These are phyloP conservation scores for Brachionus sp. DNA, from an alignment of 1,140 invertebrate species.

Conservation along the genomic window DNA sequence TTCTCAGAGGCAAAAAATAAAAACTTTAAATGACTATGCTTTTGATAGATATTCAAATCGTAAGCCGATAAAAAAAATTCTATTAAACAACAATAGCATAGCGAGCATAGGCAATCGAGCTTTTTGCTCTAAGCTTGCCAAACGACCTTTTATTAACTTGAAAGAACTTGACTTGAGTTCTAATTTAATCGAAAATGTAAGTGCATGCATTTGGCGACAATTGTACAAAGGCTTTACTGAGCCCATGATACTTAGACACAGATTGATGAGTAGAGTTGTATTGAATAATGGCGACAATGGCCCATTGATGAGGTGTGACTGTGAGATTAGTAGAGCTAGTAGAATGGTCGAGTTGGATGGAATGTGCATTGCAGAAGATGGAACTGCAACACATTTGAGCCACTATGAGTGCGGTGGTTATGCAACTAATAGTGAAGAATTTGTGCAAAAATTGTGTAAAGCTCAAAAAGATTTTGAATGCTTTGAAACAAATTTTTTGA, in stretches of 20 bases:
- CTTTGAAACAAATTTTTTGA: background rate
- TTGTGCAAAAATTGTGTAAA: background rate
- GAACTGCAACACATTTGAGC: background rate
- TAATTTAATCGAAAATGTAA: background rate
- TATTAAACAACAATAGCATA: slow-evolving; percentile 8
- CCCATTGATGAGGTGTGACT: background rate
- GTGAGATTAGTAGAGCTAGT: slow-evolving; percentile 1
- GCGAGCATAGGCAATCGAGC: background rate
- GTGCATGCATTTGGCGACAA: slow-evolving; percentile 31
- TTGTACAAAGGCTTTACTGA: slow-evolving; percentile 15
- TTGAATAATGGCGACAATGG: background rate
- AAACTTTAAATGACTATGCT: slow-evolving; percentile 5
- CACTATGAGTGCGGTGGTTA: slow-evolving; percentile 22
- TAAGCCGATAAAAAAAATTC: background rate
- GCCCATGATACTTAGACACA: background rate
- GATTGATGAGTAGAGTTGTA: background rate
- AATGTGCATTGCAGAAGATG: background rate
- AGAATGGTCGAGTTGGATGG: slow-evolving; percentile 10
- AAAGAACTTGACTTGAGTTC: slow-evolving; percentile 23
- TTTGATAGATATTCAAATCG: slow-evolving; percentile 32
- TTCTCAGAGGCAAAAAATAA: background rate
- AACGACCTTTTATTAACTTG: background rate
- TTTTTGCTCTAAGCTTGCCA: slow-evolving; percentile 31
- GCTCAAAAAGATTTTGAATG: slow-evolving; percentile 9
- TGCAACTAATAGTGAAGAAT: background rate